Conservation (phyloP, 2,888 invertebrate species). For the Ectropis crepuscularia region DNA sequence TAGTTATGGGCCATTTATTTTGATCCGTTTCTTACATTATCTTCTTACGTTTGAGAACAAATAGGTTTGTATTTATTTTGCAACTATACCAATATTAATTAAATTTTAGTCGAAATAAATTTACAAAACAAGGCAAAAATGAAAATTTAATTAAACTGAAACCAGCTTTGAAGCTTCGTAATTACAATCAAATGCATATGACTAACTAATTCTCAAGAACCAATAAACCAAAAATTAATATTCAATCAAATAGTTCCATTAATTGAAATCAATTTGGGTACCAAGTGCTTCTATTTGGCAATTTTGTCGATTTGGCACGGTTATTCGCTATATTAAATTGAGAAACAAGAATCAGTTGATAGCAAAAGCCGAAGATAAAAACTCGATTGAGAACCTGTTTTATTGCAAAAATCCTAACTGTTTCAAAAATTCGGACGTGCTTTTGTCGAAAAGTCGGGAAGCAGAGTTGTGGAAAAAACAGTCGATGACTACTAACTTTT, state of each 20-base stretch:
- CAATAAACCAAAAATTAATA: conserved; percentile 44
- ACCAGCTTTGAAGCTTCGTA: not conserved
- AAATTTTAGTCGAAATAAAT: not conserved
- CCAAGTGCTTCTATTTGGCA: conserved; percentile 32
- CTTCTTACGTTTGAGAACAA: no score
- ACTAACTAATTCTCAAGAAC: conserved; percentile 43
- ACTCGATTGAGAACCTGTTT: conserved; percentile 36
- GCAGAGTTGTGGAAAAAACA: not conserved
- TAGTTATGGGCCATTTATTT: no score
- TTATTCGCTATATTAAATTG: conserved; percentile 12
- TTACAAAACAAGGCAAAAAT: not conserved
- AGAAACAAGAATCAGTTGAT: conserved; percentile 7
- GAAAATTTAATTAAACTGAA: not conserved
- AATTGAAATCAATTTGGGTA: conserved; percentile 33
- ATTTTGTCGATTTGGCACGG: conserved; percentile 36
- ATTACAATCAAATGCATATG: conserved; percentile 35
- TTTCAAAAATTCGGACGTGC: conserved; percentile 16
- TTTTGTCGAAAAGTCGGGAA: not conserved
- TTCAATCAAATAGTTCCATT: conserved; percentile 39
- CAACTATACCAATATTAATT: not conserved
- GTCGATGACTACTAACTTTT: no score
- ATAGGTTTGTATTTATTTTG: no score
- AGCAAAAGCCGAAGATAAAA: conserved; percentile 1
- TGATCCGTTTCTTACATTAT: no score
- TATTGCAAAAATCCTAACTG: conserved; percentile 28